Conservation (phyloP, 2,113 vertebrate genomes). For the Cebus imitator region DNA sequence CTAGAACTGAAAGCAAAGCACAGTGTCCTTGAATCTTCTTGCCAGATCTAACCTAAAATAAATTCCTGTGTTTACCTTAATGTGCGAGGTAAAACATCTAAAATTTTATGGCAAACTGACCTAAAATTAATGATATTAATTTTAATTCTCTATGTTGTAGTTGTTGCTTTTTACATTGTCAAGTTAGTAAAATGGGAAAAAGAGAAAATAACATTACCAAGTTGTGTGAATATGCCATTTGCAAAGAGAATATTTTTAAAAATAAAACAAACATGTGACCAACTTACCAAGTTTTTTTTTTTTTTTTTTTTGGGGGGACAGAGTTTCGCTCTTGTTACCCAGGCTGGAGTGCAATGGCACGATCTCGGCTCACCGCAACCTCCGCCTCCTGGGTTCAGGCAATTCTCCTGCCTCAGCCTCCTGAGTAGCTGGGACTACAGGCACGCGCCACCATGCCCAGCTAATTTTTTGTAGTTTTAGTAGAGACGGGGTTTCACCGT, state of each 20-base stretch:
- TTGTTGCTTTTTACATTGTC: background rate
- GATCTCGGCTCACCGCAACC: too few relatives aligned
- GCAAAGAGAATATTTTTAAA: background rate
- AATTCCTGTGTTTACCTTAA: background rate
- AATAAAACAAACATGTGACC: slow-evolving; percentile 1
- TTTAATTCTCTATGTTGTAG: background rate
- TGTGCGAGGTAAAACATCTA: background rate
- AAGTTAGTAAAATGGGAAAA: background rate
- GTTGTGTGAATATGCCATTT: background rate
- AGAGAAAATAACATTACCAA: background rate
- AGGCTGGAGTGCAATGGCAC: too few relatives aligned
- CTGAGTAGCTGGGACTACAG: too few relatives aligned
- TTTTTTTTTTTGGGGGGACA: too few relatives aligned
- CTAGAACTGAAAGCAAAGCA: slow-evolving; percentile 25
- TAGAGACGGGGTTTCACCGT: too few relatives aligned
- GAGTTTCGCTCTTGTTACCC: too few relatives aligned
- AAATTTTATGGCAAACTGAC: background rate
- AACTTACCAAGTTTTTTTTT: slow-evolving; percentile 11
- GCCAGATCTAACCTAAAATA: background rate
- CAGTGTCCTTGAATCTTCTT: background rate
- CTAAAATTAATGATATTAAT: background rate
- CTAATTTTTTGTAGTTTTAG: too few relatives aligned
- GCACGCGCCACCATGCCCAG: too few relatives aligned
- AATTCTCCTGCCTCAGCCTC: too few relatives aligned
- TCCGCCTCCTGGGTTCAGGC: too few relatives aligned